Conservation (phyloP, 2,888 invertebrate species). For the Diadromus collaris region DNA sequence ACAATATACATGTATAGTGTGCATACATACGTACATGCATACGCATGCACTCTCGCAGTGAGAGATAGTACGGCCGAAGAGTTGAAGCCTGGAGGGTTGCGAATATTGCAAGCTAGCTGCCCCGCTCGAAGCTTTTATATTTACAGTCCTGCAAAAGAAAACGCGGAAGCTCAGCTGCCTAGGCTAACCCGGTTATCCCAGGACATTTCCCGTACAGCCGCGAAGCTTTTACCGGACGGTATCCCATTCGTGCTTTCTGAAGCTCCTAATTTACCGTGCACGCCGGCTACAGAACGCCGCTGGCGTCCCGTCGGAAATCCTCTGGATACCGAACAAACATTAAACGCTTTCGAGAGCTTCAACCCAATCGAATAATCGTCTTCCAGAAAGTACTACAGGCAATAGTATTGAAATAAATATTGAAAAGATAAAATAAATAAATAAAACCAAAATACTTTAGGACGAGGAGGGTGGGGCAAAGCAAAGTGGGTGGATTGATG, state of each 20-base stretch:
- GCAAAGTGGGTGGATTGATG: too few species aligned
- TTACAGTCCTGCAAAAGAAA: conserved; percentile 37
- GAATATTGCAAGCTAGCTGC: conserved; percentile 27
- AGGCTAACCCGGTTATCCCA: conserved; percentile 55
- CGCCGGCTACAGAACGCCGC: not conserved
- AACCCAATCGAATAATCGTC: not conserved
- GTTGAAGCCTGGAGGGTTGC: conserved; percentile 36
- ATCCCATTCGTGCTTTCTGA: not conserved
- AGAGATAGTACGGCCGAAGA: conserved; percentile 7
- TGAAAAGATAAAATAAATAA: not conserved
- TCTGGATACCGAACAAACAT: not conserved
- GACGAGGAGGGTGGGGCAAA: too few species aligned
- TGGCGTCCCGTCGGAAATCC: not conserved
- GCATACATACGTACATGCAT: not conserved
- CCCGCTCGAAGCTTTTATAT: conserved; percentile 46
- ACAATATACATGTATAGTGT: not conserved
- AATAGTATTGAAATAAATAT: not conserved
- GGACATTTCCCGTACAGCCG: conserved; percentile 52
- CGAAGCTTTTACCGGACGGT: conserved; percentile 7
- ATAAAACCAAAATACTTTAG: too few species aligned
- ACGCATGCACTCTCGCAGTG: conserved; percentile 2
- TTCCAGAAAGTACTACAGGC: not conserved
- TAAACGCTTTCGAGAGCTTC: not conserved
- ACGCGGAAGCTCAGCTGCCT: conserved; percentile 32
- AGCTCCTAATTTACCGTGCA: conserved; percentile 11